Evolutionary conservation across 2,113 vertebrate genomes (phyloP).

Genomic region (Bolborhynchus lineola): DNA sequence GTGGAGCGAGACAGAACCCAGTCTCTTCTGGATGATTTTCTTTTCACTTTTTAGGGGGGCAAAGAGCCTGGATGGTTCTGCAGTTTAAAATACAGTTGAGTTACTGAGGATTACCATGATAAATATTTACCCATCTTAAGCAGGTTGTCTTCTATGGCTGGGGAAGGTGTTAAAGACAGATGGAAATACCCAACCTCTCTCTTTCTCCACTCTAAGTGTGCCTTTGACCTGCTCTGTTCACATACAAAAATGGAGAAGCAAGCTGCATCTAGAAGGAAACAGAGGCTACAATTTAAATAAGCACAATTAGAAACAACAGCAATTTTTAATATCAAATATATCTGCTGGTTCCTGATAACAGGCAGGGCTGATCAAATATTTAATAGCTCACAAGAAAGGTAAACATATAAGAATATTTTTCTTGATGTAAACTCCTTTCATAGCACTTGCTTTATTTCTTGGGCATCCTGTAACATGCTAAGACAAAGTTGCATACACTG

Average conservation of each 20-base stretch:
- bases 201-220: neutral
- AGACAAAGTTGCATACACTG: neutral
- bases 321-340: neutral
- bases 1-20: neutral
- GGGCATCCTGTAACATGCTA: neutral
- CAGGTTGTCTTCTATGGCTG: neutral
- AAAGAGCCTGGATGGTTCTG: neutral
- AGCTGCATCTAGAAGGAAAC: neutral
- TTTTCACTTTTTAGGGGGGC: accelerated
- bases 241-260: neutral
- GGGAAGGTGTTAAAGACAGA: neutral
- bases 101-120: neutral
- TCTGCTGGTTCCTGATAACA: neutral
- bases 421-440: neutral
- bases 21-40: neutral
- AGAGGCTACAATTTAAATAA: neutral
- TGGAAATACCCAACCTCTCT: neutral
- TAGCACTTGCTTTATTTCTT: neutral
- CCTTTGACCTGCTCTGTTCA: neutral
- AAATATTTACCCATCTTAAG: neutral
- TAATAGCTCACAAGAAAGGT: neutral
- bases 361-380: neutral
- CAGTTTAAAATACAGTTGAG: neutral
- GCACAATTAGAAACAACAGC: neutral
- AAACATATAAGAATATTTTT: neutral